These are phyloP conservation scores for Emys orbicularis DNA, from an alignment of 2,797 vertebrate species.

Conservation along the genomic window DNA sequence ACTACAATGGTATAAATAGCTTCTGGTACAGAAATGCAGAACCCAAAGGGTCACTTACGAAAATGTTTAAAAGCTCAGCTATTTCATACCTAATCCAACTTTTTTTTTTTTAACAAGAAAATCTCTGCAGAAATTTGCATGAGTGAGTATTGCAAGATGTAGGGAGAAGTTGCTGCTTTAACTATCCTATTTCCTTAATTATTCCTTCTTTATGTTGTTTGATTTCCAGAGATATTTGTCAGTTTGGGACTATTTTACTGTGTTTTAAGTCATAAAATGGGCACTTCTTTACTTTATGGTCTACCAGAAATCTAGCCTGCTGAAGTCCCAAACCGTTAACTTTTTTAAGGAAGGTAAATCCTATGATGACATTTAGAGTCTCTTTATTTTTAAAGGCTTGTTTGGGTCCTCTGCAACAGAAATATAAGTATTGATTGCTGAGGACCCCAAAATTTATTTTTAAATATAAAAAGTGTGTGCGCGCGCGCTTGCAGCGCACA, in stretches of 20 bases:
- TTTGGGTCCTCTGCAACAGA: not conserved
- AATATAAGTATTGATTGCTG: not conserved
- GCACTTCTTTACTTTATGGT: not conserved
- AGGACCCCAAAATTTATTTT: not conserved
- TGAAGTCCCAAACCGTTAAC: not conserved
- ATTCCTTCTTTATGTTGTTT: not conserved
- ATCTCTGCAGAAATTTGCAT: not conserved
- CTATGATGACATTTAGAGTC: not conserved
- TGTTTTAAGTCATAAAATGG: not conserved
- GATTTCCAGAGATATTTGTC: not conserved
- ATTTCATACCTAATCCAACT: not conserved
- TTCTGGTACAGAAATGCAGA: not conserved
- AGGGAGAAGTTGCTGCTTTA: not conserved
- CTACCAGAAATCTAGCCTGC: not conserved
- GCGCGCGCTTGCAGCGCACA: not conserved
- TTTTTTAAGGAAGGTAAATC: not conserved
- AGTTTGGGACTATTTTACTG: not conserved
- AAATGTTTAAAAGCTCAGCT: not conserved
- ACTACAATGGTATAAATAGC: not conserved
- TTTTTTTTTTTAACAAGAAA: not conserved
- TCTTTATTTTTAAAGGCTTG: not conserved
- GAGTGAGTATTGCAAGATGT: not conserved
- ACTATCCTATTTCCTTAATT: not conserved
- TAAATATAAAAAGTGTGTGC: not conserved
- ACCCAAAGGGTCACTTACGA: not conserved